phyloP scores from a whole-genome alignment of 2,888 invertebrate genomes.

The Eutolmus rufibarbis region DNA sequence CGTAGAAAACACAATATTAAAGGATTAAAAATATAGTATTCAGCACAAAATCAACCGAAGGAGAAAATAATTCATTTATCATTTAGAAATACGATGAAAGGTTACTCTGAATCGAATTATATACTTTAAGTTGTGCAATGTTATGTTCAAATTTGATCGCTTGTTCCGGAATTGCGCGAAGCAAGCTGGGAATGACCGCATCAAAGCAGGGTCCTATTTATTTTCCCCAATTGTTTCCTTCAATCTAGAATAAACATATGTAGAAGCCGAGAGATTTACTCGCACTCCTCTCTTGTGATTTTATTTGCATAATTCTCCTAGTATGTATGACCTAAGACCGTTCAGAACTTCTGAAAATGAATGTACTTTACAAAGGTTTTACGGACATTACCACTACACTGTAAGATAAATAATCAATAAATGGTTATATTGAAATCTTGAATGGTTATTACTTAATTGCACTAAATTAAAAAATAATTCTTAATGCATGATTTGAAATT shows the following conservation, averaged over 20 bases:
- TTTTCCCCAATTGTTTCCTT: neutral
- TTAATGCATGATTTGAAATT: too few relatives aligned
- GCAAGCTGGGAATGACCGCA: slow-evolving; percentile 23
- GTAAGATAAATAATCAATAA: slow-evolving; percentile 4
- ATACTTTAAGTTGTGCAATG: neutral
- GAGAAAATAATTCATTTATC: neutral
- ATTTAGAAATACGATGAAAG: neutral
- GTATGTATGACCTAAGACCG: neutral
- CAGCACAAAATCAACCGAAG: neutral
- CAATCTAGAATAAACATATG: neutral
- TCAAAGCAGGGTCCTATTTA: neutral
- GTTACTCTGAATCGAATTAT: neutral
- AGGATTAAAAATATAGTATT: neutral
- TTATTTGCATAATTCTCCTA: neutral
- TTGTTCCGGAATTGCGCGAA: neutral
- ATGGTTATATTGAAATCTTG: neutral
- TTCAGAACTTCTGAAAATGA: neutral
- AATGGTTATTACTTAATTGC: neutral
- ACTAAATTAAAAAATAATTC: too few relatives aligned
- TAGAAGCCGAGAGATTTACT: neutral
- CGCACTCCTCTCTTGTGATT: neutral
- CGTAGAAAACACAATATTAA: slow-evolving; percentile 42
- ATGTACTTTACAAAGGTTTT: neutral
- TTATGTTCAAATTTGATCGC: slow-evolving; percentile 1
- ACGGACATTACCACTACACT: slow-evolving; percentile 8